Percentiles rank a stretch among this genome's conserved stretches.
Evolutionary conservation across 2,113 vertebrate species (phyloP).

Genomic region (Corythornis madagascariensis): DNA sequence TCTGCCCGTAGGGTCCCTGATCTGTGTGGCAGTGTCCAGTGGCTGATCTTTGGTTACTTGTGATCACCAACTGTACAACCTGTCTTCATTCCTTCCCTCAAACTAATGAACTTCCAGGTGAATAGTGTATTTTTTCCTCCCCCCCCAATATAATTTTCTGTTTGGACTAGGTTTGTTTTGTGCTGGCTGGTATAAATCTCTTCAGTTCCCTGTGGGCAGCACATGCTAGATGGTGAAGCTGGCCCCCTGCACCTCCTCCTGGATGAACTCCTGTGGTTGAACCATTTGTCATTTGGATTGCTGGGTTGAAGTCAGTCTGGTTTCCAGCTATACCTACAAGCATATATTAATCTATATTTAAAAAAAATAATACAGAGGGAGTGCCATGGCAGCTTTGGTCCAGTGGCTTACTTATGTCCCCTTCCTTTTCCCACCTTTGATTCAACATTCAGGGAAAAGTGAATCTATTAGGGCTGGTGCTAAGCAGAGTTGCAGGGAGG

Average conservation of each 20-base stretch:
- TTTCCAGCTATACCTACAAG: not conserved
- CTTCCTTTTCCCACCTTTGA: not conserved
- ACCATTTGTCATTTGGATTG: not conserved
- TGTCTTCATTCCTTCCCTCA: not conserved
- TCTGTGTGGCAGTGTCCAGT: not conserved
- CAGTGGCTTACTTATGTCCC: not conserved
- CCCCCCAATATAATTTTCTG: not conserved
- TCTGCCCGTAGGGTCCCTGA: not conserved
- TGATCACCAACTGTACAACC: not conserved
- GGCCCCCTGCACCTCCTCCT: not conserved
- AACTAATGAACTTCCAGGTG: not conserved
- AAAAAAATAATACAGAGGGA: not conserved
- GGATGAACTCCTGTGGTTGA: not conserved
- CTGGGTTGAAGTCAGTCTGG: not conserved
- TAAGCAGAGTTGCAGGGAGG: not conserved
- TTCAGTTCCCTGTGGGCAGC: not conserved
- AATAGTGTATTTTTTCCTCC: not conserved
- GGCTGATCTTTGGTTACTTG: not conserved
- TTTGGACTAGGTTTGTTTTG: slow-evolving; percentile 9
- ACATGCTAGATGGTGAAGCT: not conserved
- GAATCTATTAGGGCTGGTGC: not conserved
- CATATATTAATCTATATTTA: no score
- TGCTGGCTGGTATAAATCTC: slow-evolving; percentile 6
- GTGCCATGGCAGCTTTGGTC: not conserved
- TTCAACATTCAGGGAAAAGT: not conserved